phyloP scores from a whole-genome alignment of 2,888 invertebrate species.

The Drosophila mettleri region DNA sequence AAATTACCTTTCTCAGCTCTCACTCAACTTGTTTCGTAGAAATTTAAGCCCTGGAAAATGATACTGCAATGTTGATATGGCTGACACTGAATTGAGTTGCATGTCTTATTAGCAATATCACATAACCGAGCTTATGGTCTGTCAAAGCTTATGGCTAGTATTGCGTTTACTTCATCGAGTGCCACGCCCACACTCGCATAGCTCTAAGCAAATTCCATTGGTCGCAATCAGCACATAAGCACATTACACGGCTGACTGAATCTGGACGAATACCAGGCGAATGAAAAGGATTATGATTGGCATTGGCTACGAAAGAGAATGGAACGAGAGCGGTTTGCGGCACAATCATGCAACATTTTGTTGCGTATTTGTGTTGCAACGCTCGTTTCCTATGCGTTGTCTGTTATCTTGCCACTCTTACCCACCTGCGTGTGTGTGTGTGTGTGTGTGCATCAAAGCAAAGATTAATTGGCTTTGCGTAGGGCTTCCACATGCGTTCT shows the following conservation, averaged over 20 bases:
- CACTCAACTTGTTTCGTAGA: not conserved
- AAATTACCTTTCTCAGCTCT: not conserved
- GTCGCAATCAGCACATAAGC: slow-evolving; percentile 29
- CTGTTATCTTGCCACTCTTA: slow-evolving; percentile 11
- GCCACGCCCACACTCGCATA: slow-evolving; percentile 27
- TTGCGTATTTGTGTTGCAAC: slow-evolving; percentile 27
- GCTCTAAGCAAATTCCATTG: slow-evolving; percentile 11
- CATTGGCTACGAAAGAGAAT: slow-evolving; percentile 26
- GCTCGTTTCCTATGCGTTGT: not conserved
- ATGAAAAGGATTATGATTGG: slow-evolving; percentile 47
- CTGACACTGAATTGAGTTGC: not conserved
- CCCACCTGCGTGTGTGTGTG: slow-evolving; percentile 39
- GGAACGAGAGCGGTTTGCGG: not conserved
- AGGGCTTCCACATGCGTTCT: slow-evolving; percentile 59
- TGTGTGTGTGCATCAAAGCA: slow-evolving; percentile 55
- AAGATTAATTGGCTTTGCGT: slow-evolving; percentile 71
- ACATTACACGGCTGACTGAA: slow-evolving; percentile 24
- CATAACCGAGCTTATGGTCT: slow-evolving; percentile 2
- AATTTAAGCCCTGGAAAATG: not conserved
- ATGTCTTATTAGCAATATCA: not conserved
- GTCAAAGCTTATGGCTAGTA: not conserved
- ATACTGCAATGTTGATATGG: not conserved
- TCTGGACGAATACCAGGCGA: not conserved
- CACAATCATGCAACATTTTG: slow-evolving; percentile 21
- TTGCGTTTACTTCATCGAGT: slow-evolving; percentile 1